Percentiles rank a stretch among this genome's conserved stretches.
These are phyloP conservation scores for Ageneiosus marmoratus DNA, from an alignment of 2,113 vertebrate genomes.

Conservation along the genomic window DNA sequence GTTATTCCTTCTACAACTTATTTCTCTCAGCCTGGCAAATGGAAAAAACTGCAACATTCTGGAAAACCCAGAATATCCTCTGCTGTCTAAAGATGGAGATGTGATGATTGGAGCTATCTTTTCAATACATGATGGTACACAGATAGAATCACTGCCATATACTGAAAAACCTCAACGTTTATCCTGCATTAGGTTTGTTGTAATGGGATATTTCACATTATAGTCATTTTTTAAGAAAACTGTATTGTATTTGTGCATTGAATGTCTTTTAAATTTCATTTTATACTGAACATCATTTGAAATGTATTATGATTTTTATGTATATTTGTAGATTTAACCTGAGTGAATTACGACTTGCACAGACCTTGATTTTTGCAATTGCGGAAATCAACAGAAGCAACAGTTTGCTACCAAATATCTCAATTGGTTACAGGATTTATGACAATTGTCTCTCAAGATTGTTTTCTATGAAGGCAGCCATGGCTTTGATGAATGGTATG, in stretches of 20 bases:
- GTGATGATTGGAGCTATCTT: too few species aligned
- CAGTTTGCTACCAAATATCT: too few species aligned
- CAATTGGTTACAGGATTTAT: too few species aligned
- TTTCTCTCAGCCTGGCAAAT: slow-evolving; percentile 6
- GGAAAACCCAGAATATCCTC: too few species aligned
- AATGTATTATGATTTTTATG: not conserved
- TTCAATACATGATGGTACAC: slow-evolving; percentile 67
- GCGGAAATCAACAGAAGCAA: too few species aligned
- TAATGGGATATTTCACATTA: not conserved
- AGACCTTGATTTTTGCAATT: slow-evolving; percentile 68
- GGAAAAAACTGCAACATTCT: slow-evolving; percentile 59
- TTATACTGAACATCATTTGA: not conserved
- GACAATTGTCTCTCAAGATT: too few species aligned
- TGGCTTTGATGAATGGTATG: too few species aligned
- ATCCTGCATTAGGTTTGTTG: slow-evolving; percentile 69
- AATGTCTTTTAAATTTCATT: not conserved
- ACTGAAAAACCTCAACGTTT: too few species aligned
- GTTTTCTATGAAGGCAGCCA: too few species aligned
- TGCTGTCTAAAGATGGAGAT: too few species aligned
- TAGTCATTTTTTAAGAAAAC: not conserved
- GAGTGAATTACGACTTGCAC: slow-evolving; percentile 40
- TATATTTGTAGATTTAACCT: not conserved
- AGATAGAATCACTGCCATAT: slow-evolving; percentile 58
- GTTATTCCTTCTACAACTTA: slow-evolving; percentile 1
- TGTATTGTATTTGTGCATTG: not conserved